Evolutionary conservation across 2,113 vertebrate species (phyloP), one percentile per base, ranked within the genome.

Genomic region (Xiphias gladius): DNA sequence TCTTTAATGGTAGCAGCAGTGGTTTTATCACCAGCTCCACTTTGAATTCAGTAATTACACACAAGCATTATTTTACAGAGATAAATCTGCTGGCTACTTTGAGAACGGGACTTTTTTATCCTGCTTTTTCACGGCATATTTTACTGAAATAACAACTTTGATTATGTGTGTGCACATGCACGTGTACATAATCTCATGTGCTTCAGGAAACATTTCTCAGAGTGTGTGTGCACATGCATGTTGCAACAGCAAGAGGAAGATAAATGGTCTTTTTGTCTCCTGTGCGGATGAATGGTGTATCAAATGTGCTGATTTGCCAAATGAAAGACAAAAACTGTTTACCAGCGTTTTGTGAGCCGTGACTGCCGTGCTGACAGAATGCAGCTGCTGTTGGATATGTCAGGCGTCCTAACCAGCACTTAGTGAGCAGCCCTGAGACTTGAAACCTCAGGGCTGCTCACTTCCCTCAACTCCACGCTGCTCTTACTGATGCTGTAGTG

Each of bases 241-340:
- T 77, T 30, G 71, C 48, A 65, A 11, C 50, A 73, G 69, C 70
- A 76, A 76, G 55, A 78, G 70, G 46, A 86, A 90, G 89, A 94
- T 89, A 79, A 86, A 90, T 91, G 67, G 26, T 76, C 57, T 70
- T 80, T 80, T 73, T 85, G 75, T 82, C 55, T 89, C 67, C 30
- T 28, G 61, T 71, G 75, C 30, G n/a, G 76, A 79, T 85, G 79
- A 89, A 85, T 43, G 65, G 55, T 82, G 73, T 72, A 86, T 89
- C 80, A 85, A 87, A 93, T 86, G 66, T 90, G 89, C 91, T 91
- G 91, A 91, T 91, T 93, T 91, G 77, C 86, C 81, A 88, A 91
- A 89, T 84, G 82, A 91, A 91, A 88, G 87, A 84, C 82, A 82
- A 86, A 91, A 93, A 89, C 14, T 63, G 89, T 93, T 92, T 89